Conservation (phyloP, 2,888 invertebrate species). For the Elmis aenea region DNA sequence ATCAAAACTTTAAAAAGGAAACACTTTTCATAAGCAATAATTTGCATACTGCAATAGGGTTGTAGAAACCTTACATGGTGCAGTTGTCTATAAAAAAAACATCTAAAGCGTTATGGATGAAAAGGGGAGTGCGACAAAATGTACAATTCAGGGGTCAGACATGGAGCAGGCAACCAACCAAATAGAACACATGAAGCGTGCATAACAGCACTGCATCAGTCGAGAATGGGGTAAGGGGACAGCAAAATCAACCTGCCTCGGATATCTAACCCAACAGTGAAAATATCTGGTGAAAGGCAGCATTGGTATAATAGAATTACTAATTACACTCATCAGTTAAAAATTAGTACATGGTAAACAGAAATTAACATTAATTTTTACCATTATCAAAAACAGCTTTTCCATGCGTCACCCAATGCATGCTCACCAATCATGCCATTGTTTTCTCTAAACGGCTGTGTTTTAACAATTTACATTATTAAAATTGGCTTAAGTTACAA, state of each 20-base stretch:
- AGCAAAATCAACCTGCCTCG: constrained; percentile 19
- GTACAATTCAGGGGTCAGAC: constrained; percentile 51
- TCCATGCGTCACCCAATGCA: constrained; percentile 10
- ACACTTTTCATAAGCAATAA: too few species aligned
- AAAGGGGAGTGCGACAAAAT: constrained; percentile 47
- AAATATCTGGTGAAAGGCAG: too few species aligned
- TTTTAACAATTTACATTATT: too few species aligned
- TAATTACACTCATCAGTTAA: too few species aligned
- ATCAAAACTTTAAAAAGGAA: too few species aligned
- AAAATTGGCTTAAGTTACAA: too few species aligned
- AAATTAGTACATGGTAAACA: too few species aligned
- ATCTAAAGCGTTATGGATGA: constrained; percentile 40
- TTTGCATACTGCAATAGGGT: too few species aligned
- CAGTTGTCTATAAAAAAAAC: constrained; percentile 34
- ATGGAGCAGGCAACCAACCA: constrained; percentile 53
- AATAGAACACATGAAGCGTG: constrained; percentile 45
- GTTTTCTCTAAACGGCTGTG: constrained; percentile 8
- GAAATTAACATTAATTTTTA: too few species aligned
- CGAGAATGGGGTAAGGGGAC: constrained; percentile 50
- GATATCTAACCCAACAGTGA: background rate
- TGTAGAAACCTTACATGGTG: too few species aligned
- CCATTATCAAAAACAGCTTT: too few species aligned
- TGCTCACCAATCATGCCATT: constrained; percentile 12
- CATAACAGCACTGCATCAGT: constrained; percentile 34
- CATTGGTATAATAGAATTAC: too few species aligned